These are phyloP conservation scores for Thalassarche chlororhynchos DNA, from an alignment of 2,113 vertebrate species.

Conservation along the genomic window DNA sequence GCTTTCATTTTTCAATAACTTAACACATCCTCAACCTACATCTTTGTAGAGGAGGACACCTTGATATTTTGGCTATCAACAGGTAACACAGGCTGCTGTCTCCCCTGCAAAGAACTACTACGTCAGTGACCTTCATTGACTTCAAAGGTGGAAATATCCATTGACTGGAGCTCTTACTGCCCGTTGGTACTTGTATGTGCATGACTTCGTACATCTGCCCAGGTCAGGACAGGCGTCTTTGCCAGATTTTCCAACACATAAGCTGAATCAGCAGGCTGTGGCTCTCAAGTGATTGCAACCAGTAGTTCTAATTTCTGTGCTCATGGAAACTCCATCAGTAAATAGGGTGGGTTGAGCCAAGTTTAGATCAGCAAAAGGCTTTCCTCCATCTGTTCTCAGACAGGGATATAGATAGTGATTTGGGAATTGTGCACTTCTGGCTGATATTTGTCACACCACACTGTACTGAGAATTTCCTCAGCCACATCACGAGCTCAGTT, in stretches of 20 bases:
- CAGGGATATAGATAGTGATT: neutral
- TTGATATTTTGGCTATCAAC: neutral
- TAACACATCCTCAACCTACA: neutral
- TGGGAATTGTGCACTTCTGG: slow-evolving; percentile 35
- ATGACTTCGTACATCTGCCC: neutral
- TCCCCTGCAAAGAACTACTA: neutral
- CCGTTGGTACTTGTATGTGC: neutral
- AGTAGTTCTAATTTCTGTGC: neutral
- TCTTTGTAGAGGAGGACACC: neutral
- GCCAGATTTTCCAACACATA: neutral
- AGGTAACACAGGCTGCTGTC: neutral
- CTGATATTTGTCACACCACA: slow-evolving; percentile 2
- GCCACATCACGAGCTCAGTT: neutral
- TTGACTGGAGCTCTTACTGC: neutral
- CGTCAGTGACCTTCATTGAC: neutral
- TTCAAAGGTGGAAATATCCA: neutral
- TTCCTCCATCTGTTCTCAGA: slow-evolving; percentile 55
- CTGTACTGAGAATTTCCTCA: neutral
- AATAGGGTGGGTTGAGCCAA: slow-evolving; percentile 48
- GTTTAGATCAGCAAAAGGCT: slow-evolving; percentile 48
- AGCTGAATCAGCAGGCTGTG: neutral
- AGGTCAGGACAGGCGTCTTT: neutral
- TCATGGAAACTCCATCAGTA: slow-evolving; percentile 25
- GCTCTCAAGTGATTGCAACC: neutral
- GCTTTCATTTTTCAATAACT: neutral